A percentile compares a stretch with the other conserved stretches of the same genome.
Conservation (phyloP, 2,113 vertebrate species). For the Equus przewalskii region DNA sequence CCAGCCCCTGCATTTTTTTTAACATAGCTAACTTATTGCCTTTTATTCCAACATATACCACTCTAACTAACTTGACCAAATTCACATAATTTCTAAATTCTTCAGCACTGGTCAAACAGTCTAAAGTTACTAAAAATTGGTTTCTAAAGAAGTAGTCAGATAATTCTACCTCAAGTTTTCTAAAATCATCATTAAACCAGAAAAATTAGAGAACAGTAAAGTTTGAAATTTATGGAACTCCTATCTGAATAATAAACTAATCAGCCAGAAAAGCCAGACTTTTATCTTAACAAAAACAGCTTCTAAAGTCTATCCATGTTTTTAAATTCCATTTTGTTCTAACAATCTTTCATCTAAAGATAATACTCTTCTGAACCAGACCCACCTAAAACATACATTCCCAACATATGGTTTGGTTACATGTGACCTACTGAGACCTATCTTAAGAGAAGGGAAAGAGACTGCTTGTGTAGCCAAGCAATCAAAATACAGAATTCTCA, state of each 20-base stretch:
- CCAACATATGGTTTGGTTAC: background rate
- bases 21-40: background rate
- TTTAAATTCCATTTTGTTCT: slow-evolving; percentile 22
- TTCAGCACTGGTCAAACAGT: background rate
- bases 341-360: slow-evolving; percentile 47
- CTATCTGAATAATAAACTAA: slow-evolving; percentile 48
- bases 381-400: background rate
- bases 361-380: background rate
- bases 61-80: background rate
- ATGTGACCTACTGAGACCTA: background rate
- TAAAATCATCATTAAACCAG: background rate
- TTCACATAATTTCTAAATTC: slow-evolving; percentile 53
- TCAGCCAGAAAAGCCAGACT: slow-evolving; percentile 9
- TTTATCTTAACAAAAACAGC: slow-evolving; percentile 26
- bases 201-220: background rate
- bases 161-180: slow-evolving; percentile 30
- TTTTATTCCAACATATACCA: slow-evolving; percentile 54
- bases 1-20: background rate
- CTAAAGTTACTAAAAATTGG: slow-evolving; percentile 19
- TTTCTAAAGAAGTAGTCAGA: slow-evolving; percentile 28
- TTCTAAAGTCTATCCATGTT: background rate
- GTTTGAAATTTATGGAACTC: slow-evolving; percentile 24
- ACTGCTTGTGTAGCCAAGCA: background rate
- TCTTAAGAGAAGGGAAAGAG: background rate
- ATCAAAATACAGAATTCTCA: slow-evolving; percentile 4